These are phyloP conservation scores for Lissocephala sabroskyi DNA, from an alignment of 2,888 invertebrate species.

Conservation along the genomic window DNA sequence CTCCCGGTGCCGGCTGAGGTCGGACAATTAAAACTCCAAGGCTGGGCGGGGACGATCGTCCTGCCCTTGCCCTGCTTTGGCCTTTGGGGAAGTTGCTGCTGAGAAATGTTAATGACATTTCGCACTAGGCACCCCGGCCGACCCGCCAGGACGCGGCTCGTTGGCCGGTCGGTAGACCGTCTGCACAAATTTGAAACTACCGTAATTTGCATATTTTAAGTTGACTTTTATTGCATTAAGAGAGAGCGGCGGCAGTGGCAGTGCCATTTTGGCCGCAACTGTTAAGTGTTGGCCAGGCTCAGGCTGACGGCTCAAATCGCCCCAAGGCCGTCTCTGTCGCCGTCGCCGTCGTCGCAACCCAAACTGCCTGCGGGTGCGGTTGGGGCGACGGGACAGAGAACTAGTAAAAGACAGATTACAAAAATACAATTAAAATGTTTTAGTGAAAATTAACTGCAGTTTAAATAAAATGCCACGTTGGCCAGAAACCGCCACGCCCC, in stretches of 20 bases:
- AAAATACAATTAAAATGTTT: constrained; percentile 66
- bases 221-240: constrained; percentile 69
- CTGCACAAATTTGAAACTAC: constrained; percentile 64
- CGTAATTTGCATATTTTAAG: constrained; percentile 67
- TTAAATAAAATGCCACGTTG: constrained; percentile 60
- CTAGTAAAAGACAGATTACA: constrained; percentile 59
- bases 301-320: too few relatives aligned
- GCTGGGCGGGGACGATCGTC: constrained; percentile 22
- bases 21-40: constrained; percentile 58
- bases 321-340: constrained; percentile 1
- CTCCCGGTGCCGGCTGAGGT: constrained; percentile 6
- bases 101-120: constrained; percentile 63
- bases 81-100: constrained; percentile 9
- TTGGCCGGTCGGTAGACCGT: constrained; percentile 41
- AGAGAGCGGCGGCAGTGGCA: constrained; percentile 61
- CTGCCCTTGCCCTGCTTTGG: not conserved
- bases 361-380: constrained; percentile 5
- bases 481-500: constrained; percentile 23
- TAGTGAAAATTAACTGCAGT: constrained; percentile 64
- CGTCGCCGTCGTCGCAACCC: not conserved
- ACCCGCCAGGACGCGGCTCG: constrained; percentile 9
- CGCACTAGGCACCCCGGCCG: constrained; percentile 43
- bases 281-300: constrained; percentile 29
- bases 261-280: constrained; percentile 54
- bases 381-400: constrained; percentile 41